These are phyloP conservation scores for Paracentrotus lividus DNA, from an alignment of 53 echinoderm and acorn worm species.

Conservation along the genomic window DNA sequence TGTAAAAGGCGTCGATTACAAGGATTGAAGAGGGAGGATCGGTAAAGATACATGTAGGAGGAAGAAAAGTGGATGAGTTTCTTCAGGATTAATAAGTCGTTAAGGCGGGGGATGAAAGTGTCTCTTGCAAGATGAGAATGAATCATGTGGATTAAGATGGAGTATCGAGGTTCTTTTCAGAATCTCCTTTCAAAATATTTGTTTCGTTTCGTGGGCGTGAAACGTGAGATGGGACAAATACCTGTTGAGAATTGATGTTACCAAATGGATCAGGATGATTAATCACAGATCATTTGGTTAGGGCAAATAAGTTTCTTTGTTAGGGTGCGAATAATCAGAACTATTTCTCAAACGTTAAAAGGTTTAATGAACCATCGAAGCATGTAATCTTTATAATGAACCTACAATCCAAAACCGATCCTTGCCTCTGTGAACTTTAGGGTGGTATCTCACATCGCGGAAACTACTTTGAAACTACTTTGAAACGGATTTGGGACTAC, in stretches of 20 bases:
- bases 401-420: not conserved
- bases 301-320: too few species aligned
- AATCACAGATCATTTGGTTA: not conserved
- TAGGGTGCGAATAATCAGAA: too few species aligned
- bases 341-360: not conserved
- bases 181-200: not conserved
- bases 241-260: too few species aligned
- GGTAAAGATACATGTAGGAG: not conserved
- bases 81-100: not conserved
- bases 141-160: not conserved
- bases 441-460: too few species aligned
- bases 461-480: too few species aligned
- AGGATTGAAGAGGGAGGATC: not conserved
- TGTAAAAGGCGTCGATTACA: constrained; percentile 14
- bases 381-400: not conserved
- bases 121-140: not conserved
- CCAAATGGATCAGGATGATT: not conserved
- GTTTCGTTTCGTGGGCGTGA: not conserved
- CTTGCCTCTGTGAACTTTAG: not conserved
- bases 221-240: too few species aligned
- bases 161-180: not conserved
- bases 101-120: not conserved
- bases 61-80: constrained; percentile 5
- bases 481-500: too few species aligned
- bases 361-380: not conserved